Evolutionary conservation across 2,888 invertebrate species (phyloP), one percentile per base, ranked within the genome.

Genomic region (Polyploca ridens): DNA sequence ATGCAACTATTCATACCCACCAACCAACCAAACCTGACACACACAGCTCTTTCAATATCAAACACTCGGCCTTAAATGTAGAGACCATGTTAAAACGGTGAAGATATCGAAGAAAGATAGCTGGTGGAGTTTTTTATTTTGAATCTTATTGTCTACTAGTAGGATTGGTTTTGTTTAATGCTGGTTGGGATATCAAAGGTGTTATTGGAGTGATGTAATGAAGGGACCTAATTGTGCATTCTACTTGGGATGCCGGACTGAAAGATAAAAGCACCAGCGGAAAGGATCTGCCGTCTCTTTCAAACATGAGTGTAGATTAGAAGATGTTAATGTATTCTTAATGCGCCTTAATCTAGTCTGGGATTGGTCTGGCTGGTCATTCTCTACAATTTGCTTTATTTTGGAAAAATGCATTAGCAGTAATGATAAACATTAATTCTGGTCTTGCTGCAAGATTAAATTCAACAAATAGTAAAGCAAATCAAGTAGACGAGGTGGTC

Each of bases 191-290:
- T 86, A 82, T 88, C 86, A 88, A 89, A 92, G 91, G 92, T 93
- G 91, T 91, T 92, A 91, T 91, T 91, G 86, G 87, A 92, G 90
- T 91, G 90, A 90, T 91, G 91, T 92, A 92, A 93, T 91, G 92
- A 91, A 91, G 91, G 90, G 88, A 82, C 87, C 90, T 93, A 93
- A 93, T 93, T 93, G 90, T 91, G 86, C 90, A 93, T 93, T 91
- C 91, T 86, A 80, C 85, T 87, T 86, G 90, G 88, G 85, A 87
- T 83, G 85, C 79, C 70, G 69, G 81, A 72, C 79, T 83, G 77
- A 82, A 84, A 90, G 88, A 90, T 90, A 88, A 88, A 90, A 85
- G 86, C 84, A 81, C 74, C 71, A 82, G 82, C 81, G 85, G 83
- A 82, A 84, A 80, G 73, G 71, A 54, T 10, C 72, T 72, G 74